Percentiles rank a stretch among this genome's conserved stretches.
Conservation (phyloP, 2,113 vertebrate genomes). For the Peucedramus taeniatus region DNA sequence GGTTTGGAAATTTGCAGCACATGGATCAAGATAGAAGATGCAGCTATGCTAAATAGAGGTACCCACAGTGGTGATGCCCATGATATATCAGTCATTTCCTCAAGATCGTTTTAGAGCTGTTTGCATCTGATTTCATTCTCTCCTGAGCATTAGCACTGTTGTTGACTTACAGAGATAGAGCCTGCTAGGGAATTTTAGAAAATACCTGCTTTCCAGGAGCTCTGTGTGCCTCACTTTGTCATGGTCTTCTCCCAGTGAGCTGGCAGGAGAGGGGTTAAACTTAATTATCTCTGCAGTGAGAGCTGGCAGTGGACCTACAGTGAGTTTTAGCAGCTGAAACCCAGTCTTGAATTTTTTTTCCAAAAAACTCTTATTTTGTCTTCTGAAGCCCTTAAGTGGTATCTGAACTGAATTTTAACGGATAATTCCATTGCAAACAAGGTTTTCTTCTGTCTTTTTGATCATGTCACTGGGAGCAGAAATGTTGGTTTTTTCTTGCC, state of each 20-base stretch:
- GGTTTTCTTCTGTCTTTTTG: slow-evolving; percentile 59
- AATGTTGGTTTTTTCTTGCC: slow-evolving; percentile 58
- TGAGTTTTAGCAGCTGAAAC: neutral
- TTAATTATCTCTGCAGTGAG: neutral
- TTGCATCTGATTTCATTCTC: neutral
- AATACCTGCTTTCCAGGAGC: neutral
- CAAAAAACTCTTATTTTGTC: neutral
- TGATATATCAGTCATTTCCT: neutral
- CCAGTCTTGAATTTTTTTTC: neutral
- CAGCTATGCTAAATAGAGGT: neutral
- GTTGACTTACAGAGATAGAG: neutral
- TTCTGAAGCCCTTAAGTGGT: neutral
- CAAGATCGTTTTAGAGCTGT: neutral
- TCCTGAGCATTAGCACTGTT: neutral
- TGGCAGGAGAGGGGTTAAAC: neutral
- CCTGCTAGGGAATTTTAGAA: neutral
- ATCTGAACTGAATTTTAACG: slow-evolving; percentile 36
- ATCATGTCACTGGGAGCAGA: slow-evolving; percentile 48
- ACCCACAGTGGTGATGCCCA: neutral
- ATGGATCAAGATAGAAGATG: neutral
- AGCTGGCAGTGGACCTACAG: neutral
- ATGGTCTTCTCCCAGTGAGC: neutral
- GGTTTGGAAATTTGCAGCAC: neutral
- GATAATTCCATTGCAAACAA: slow-evolving; percentile 41
- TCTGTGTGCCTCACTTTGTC: neutral